Conservation (phyloP, 2,797 vertebrate species). For the Triplophysa bombifrons region DNA sequence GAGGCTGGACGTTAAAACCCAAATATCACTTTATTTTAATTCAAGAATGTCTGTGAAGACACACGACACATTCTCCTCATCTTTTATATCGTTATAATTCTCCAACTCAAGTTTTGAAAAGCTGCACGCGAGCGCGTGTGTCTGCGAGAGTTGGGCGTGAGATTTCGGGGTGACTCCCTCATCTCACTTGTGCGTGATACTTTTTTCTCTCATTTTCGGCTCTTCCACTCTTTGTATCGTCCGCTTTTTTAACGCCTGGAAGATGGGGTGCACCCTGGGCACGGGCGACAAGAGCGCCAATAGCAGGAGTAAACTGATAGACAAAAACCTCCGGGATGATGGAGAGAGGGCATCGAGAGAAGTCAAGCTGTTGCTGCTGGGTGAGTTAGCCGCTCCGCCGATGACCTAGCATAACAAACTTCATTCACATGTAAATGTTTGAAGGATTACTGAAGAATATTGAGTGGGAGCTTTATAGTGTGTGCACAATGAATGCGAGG, state of each 20-base stretch:
- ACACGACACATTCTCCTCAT: background rate
- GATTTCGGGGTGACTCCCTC: conserved; percentile 25
- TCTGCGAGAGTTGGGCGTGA: conserved; percentile 32
- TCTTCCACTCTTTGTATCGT: conserved; percentile 45
- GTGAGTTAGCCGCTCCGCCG: conserved; percentile 73
- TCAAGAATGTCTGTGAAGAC: conserved; percentile 20
- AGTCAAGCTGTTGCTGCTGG: conserved; percentile 96
- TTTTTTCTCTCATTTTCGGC: background rate
- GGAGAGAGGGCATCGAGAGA: conserved; percentile 96
- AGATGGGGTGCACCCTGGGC: conserved; percentile 97
- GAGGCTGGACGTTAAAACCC: background rate
- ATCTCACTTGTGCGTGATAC: conserved; percentile 22
- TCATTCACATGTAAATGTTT: background rate
- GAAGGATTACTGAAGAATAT: background rate
- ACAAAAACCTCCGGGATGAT: conserved; percentile 94
- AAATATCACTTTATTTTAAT: background rate
- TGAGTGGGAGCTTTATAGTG: accelerated
- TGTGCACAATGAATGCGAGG: background rate
- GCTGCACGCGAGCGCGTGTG: conserved; percentile 71
- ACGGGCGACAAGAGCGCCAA: conserved; percentile 96
- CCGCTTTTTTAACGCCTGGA: conserved; percentile 49
- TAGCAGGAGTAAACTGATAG: conserved; percentile 98
- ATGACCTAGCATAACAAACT: no score
- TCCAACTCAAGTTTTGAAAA: background rate
- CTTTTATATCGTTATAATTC: background rate